Evolutionary conservation across 2,797 vertebrate genomes (phyloP).

Genomic region (Gephyroberyx darwinii): DNA sequence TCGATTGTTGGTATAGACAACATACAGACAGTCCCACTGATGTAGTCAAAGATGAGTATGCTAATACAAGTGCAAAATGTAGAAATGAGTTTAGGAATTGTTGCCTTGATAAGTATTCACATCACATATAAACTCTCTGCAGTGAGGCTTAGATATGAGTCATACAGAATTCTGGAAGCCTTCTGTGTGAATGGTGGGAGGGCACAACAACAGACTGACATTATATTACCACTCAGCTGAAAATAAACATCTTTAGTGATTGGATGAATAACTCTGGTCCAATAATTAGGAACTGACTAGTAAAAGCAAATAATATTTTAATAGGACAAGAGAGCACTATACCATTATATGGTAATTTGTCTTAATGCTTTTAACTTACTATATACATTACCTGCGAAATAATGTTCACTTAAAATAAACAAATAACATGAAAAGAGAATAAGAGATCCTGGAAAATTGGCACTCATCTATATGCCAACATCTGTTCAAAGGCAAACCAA

Average conservation of each 20-base stretch:
- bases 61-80: slow-evolving; percentile 57
- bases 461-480: background rate
- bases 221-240: slow-evolving; percentile 72
- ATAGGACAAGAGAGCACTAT: background rate
- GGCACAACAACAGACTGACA: slow-evolving; percentile 78
- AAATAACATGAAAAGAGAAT: slow-evolving; percentile 1
- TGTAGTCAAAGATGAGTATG: slow-evolving; percentile 50
- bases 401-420: slow-evolving; percentile 13
- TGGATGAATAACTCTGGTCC: slow-evolving; percentile 51
- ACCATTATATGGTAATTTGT: background rate
- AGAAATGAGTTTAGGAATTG: slow-evolving; percentile 73
- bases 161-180: slow-evolving; percentile 73
- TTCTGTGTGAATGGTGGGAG: slow-evolving; percentile 71
- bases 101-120: slow-evolving; percentile 81
- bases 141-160: slow-evolving; percentile 82
- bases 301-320: slow-evolving; percentile 49
- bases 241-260: slow-evolving; percentile 71
- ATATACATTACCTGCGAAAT: background rate
- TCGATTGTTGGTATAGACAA: slow-evolving; percentile 24
- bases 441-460: background rate
- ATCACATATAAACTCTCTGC: slow-evolving; percentile 80
- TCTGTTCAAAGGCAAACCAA: background rate
- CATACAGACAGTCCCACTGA: slow-evolving; percentile 28
- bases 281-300: slow-evolving; percentile 63
- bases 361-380: background rate